These are phyloP conservation scores for Piaya cayana DNA, from an alignment of 2,113 vertebrate genomes.

Conservation along the genomic window DNA sequence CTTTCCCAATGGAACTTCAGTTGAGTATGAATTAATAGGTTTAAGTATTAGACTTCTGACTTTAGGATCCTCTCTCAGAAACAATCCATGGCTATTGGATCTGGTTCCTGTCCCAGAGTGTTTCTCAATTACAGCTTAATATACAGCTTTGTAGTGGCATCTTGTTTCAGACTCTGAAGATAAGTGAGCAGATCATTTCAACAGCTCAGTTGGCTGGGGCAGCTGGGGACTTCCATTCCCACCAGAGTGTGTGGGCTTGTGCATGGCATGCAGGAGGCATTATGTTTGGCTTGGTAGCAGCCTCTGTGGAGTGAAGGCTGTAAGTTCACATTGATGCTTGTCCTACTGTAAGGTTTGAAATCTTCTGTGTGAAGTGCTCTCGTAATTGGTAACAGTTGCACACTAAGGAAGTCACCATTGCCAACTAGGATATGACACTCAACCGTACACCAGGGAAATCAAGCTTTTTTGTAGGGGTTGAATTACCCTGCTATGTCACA, in stretches of 20 bases:
- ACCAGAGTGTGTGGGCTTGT: background rate
- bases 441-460: background rate
- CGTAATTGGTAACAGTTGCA: background rate
- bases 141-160: slow-evolving; percentile 20
- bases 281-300: background rate
- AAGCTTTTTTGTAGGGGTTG: background rate
- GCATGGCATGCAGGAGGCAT: background rate
- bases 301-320: background rate
- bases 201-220: background rate
- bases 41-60: slow-evolving; percentile 32
- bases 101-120: slow-evolving; percentile 21
- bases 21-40: background rate
- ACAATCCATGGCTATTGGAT: background rate
- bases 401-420: background rate
- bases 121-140: slow-evolving; percentile 54
- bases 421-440: background rate
- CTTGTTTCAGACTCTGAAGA: slow-evolving; percentile 5
- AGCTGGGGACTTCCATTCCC: background rate
- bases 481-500: background rate
- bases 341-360: background rate
- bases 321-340: background rate
- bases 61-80: background rate
- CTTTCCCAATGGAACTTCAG: background rate
- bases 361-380: background rate
- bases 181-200: background rate